phyloP scores from a whole-genome alignment of 1,140 invertebrate genomes.

The Caenorhabditis remanei region DNA sequence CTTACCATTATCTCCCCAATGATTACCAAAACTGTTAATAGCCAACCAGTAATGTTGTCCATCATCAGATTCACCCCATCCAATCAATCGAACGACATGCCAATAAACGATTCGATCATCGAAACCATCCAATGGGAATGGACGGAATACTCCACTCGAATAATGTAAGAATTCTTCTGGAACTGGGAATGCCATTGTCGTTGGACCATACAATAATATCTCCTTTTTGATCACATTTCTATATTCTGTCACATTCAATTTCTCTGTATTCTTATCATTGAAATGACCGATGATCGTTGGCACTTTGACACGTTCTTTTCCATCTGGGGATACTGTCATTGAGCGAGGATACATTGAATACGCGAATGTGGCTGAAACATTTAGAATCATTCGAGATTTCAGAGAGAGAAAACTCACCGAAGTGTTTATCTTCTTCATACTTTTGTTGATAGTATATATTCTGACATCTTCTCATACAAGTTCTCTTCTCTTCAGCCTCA shows the following conservation, averaged over 20 bases:
- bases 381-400: not conserved
- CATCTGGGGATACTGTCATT: constrained; percentile 72
- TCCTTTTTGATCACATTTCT: constrained; percentile 74
- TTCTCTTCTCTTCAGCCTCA: constrained; percentile 70
- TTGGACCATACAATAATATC: constrained; percentile 74
- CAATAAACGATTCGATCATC: constrained; percentile 76
- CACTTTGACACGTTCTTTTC: constrained; percentile 55
- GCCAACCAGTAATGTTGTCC: constrained; percentile 75
- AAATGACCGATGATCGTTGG: constrained; percentile 58
- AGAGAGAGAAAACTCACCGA: constrained; percentile 63
- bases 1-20: constrained; percentile 77
- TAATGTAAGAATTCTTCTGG: constrained; percentile 78
- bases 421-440: constrained; percentile 76
- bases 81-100: constrained; percentile 76
- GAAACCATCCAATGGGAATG: constrained; percentile 72
- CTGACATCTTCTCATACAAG: constrained; percentile 72
- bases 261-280: constrained; percentile 51
- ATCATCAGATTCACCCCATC: constrained; percentile 74
- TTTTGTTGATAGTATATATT: constrained; percentile 75
- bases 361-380: constrained; percentile 72
- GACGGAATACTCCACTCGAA: constrained; percentile 74
- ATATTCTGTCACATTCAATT: constrained; percentile 33
- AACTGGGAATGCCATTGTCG: constrained; percentile 76
- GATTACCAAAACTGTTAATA: constrained; percentile 74
- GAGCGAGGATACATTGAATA: constrained; percentile 76